phyloP scores from a whole-genome alignment of 2,113 vertebrate genomes.

The Mastomys coucha region DNA sequence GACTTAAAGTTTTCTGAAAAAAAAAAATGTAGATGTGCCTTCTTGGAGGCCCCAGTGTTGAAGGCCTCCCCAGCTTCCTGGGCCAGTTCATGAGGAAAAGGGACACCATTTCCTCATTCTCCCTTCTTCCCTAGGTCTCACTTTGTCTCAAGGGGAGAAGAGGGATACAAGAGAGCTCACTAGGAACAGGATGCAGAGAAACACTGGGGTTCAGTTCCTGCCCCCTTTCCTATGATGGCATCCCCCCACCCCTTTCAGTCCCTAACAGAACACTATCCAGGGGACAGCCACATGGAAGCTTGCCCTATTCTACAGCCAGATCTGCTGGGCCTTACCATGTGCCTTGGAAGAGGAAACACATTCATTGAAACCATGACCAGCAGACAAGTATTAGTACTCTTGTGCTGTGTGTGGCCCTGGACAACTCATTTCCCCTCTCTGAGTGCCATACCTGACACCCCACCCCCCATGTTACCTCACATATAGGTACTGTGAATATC shows the following conservation, averaged over 20 bases:
- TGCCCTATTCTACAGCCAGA: neutral
- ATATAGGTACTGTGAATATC: neutral
- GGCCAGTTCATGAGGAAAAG: slow-evolving; percentile 13
- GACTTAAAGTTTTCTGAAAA: neutral
- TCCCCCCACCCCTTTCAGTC: neutral
- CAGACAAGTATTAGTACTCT: neutral
- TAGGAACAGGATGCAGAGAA: neutral
- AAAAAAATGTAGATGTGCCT: neutral
- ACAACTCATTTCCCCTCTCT: neutral
- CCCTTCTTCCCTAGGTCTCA: neutral
- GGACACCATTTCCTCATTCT: neutral
- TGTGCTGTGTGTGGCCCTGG: neutral
- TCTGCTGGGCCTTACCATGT: neutral
- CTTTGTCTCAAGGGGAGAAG: neutral
- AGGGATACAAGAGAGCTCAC: neutral
- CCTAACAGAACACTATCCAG: neutral
- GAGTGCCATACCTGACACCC: neutral
- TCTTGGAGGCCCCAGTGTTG: neutral
- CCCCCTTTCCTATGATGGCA: neutral
- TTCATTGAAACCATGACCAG: neutral
- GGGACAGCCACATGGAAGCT: neutral
- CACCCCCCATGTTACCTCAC: neutral
- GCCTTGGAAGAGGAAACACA: neutral
- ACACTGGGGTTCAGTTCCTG: neutral
- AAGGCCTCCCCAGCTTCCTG: neutral